A percentile compares a stretch with the other conserved stretches of the same genome.
Evolutionary conservation across 2,113 vertebrate genomes (phyloP).

Genomic region (Columba janthina): DNA sequence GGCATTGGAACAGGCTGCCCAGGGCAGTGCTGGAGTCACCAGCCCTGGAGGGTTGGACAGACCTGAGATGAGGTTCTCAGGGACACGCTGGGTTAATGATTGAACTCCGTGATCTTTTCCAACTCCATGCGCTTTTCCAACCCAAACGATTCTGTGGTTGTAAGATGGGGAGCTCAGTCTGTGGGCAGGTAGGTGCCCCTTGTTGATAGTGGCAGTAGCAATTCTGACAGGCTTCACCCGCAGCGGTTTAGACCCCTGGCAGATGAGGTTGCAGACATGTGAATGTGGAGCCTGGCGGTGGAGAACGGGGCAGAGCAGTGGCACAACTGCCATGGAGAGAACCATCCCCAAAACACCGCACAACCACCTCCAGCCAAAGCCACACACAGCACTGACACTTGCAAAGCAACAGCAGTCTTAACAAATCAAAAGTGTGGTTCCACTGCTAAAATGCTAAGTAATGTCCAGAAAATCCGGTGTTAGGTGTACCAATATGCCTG

Average conservation of each 20-base stretch:
- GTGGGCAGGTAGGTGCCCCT: not conserved
- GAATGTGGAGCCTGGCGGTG: not conserved
- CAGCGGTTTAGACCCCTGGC: not conserved
- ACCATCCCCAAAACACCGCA: not conserved
- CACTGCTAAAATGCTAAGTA: not conserved
- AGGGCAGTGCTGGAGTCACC: too few species aligned
- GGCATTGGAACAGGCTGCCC: too few species aligned
- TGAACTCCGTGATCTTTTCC: too few species aligned
- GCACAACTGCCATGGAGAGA: not conserved
- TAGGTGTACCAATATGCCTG: not conserved
- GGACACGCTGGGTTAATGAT: too few species aligned
- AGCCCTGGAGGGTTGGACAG: too few species aligned
- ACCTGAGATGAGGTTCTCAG: too few species aligned
- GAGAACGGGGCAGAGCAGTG: not conserved
- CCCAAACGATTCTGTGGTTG: too few species aligned
- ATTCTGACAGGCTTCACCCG: not conserved
- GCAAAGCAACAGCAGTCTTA: not conserved
- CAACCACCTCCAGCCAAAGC: not conserved
- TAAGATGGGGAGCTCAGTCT: not conserved
- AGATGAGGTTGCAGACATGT: not conserved
- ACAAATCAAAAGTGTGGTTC: rapidly evolving
- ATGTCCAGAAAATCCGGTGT: not conserved
- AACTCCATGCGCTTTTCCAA: too few species aligned
- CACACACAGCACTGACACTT: not conserved
- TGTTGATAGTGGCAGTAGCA: not conserved